phyloP scores from a whole-genome alignment of 2,888 invertebrate genomes.

The Cheilosia vernalis region DNA sequence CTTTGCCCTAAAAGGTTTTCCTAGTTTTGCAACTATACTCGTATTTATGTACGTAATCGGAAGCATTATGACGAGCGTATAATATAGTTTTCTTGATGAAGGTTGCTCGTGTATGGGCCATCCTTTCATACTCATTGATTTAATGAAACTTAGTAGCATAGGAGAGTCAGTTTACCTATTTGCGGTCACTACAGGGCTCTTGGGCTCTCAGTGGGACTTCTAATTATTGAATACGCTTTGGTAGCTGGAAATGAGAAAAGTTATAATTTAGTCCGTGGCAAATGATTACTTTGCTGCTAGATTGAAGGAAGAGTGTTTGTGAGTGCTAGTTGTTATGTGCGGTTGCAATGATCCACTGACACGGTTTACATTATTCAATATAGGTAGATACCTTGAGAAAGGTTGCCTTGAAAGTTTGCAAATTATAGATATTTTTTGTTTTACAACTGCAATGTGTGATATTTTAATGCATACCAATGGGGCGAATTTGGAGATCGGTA shows the following conservation, averaged over 20 bases:
- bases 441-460: too few relatives aligned
- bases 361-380: slow-evolving; percentile 40
- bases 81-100: slow-evolving; percentile 63
- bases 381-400: background rate
- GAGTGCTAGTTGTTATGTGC: slow-evolving; percentile 5
- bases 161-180: slow-evolving; percentile 31
- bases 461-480: too few relatives aligned
- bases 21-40: slow-evolving; percentile 55
- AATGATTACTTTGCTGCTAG: slow-evolving; percentile 56
- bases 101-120: slow-evolving; percentile 41
- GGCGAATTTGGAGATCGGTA: too few relatives aligned
- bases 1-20: slow-evolving; percentile 69
- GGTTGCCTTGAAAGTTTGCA: too few relatives aligned
- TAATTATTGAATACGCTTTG: slow-evolving; percentile 69
- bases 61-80: slow-evolving; percentile 63
- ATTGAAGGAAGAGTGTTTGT: background rate
- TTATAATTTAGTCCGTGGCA: slow-evolving; percentile 59
- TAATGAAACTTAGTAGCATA: slow-evolving; percentile 50
- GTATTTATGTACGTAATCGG: slow-evolving; percentile 32
- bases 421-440: too few relatives aligned
- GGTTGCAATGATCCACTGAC: slow-evolving; percentile 6
- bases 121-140: slow-evolving; percentile 41
- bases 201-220: slow-evolving; percentile 40
- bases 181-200: slow-evolving; percentile 48
- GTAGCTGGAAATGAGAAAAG: slow-evolving; percentile 66